A percentile compares a stretch with the other conserved stretches of the same genome.
phyloP scores from a whole-genome alignment of 2,888 invertebrate genomes.

The Thymelicus lineola region DNA sequence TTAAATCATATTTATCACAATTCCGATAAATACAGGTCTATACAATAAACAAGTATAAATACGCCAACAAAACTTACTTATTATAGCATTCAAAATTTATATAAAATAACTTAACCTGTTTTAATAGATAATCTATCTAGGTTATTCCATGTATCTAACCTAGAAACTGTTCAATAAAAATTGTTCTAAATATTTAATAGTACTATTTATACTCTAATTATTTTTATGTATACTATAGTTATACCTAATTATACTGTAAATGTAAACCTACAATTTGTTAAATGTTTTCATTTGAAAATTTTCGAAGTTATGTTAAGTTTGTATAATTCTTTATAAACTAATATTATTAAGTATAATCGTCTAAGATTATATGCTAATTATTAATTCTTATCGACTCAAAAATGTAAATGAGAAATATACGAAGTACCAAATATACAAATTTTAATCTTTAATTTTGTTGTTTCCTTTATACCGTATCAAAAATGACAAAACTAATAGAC shows the following conservation, averaged over 20 bases:
- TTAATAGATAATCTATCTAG: slow-evolving; percentile 65
- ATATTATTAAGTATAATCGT: slow-evolving; percentile 63
- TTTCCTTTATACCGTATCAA: slow-evolving; percentile 48
- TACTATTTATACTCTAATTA: slow-evolving; percentile 59
- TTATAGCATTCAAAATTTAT: slow-evolving; percentile 59
- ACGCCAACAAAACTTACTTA: slow-evolving; percentile 35
- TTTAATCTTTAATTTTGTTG: slow-evolving; percentile 74
- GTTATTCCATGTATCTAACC: slow-evolving; percentile 59
- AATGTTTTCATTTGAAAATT: slow-evolving; percentile 70
- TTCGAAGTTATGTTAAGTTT: slow-evolving; percentile 68
- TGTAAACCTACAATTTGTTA: slow-evolving; percentile 76
- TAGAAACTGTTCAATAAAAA: slow-evolving; percentile 79
- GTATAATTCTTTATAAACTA: slow-evolving; percentile 68
- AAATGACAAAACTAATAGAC: too few relatives aligned
- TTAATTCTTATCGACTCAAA: slow-evolving; percentile 79
- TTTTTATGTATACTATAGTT: slow-evolving; percentile 57
- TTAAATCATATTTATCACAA: slow-evolving; percentile 45
- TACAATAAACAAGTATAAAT: slow-evolving; percentile 50
- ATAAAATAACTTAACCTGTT: slow-evolving; percentile 49
- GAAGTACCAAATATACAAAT: slow-evolving; percentile 85
- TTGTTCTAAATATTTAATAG: slow-evolving; percentile 74
- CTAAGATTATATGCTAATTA: slow-evolving; percentile 76
- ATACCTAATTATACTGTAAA: slow-evolving; percentile 52
- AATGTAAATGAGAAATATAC: slow-evolving; percentile 83
- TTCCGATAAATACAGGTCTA: slow-evolving; percentile 59